Evolutionary conservation across 2,797 vertebrate genomes (phyloP).

Genomic region (Eurystomus glaucurus): DNA sequence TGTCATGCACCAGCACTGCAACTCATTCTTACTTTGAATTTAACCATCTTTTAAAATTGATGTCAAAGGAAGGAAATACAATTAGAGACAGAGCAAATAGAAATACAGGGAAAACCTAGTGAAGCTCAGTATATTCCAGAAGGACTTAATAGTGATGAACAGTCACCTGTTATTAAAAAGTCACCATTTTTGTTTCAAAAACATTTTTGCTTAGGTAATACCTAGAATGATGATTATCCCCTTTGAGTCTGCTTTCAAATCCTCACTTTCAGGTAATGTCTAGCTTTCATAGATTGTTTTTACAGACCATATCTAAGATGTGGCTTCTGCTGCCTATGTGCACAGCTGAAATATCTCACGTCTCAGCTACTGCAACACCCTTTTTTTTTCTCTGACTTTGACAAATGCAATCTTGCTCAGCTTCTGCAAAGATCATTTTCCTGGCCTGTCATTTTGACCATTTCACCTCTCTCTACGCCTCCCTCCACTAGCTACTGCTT

Average conservation of each 20-base stretch:
- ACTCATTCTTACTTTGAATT: background rate
- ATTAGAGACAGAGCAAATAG: background rate
- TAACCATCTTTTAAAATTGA: background rate
- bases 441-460: constrained; percentile 32
- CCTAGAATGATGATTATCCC: background rate
- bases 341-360: background rate
- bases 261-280: background rate
- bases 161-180: background rate
- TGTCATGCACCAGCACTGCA: background rate
- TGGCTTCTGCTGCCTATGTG: background rate
- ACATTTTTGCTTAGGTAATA: background rate
- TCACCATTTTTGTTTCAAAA: background rate
- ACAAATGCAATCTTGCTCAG: constrained; percentile 52
- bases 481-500: background rate
- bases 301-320: background rate
- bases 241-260: background rate
- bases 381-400: constrained; percentile 37
- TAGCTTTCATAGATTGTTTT: constrained; percentile 12
- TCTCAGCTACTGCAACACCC: background rate
- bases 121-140: background rate
- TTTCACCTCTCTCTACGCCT: constrained; percentile 28
- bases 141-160: background rate
- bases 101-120: background rate
- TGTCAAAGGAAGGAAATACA: background rate
- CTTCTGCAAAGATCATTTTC: constrained; percentile 32